Evolutionary conservation across 2,888 invertebrate genomes (phyloP).

Genomic region (Leucozona laternaria): DNA sequence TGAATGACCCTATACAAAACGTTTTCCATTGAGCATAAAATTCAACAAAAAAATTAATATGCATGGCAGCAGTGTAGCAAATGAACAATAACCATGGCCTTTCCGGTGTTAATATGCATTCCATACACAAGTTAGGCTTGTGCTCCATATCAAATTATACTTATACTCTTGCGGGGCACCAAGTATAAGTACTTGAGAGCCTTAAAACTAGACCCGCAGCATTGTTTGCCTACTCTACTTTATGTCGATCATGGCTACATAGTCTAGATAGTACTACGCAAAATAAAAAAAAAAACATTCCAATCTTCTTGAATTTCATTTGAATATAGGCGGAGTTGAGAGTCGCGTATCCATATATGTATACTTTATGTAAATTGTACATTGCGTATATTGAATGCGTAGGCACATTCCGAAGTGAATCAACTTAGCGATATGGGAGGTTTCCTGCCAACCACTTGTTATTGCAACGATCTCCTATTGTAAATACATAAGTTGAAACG

Average conservation of each 20-base stretch:
- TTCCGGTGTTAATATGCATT: constrained; percentile 53
- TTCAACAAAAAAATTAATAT: constrained; percentile 45
- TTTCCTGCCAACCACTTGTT: constrained; percentile 8
- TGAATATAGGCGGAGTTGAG: neutral
- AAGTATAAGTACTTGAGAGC: neutral
- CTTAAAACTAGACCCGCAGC: neutral
- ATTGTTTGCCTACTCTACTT: neutral
- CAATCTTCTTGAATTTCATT: constrained; percentile 18
- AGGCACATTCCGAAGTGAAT: neutral
- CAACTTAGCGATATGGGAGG: neutral
- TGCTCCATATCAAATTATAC: constrained; percentile 53
- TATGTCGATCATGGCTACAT: neutral
- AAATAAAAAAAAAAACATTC: constrained; percentile 18
- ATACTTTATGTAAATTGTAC: neutral
- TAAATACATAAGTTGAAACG: no score
- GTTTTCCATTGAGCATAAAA: neutral
- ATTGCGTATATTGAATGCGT: neutral
- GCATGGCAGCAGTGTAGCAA: constrained; percentile 41
- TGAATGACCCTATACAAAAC: no score
- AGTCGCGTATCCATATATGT: neutral
- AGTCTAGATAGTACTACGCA: neutral
- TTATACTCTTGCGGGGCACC: neutral
- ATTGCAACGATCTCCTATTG: no score
- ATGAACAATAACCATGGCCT: constrained; percentile 39
- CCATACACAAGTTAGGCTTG: constrained; percentile 30